These are phyloP conservation scores for Dromaius novaehollandiae DNA, from an alignment of 2,113 vertebrate genomes.

Conservation along the genomic window DNA sequence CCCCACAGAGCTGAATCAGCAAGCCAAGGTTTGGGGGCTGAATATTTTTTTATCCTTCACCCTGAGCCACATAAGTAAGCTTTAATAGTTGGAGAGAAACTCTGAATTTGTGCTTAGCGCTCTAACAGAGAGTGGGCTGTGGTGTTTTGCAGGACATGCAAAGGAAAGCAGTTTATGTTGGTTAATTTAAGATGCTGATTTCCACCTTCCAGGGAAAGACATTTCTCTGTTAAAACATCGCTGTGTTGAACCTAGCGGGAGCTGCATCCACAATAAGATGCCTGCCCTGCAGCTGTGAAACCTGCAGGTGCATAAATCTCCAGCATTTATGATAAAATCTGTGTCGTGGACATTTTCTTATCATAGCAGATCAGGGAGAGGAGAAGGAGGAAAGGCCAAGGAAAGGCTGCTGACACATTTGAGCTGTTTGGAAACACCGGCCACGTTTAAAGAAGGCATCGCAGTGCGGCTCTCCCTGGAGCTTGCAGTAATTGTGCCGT, in stretches of 20 bases:
- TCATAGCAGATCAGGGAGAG: background rate
- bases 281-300: slow-evolving; percentile 60
- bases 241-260: background rate
- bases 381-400: background rate
- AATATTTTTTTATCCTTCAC: background rate
- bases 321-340: slow-evolving; percentile 18
- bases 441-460: slow-evolving; percentile 27
- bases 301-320: slow-evolving; percentile 51
- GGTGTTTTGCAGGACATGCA: background rate
- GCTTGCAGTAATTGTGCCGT: slow-evolving; percentile 50
- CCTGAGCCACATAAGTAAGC: background rate
- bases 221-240: background rate
- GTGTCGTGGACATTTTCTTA: background rate
- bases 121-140: accelerated
- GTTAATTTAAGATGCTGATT: slow-evolving; percentile 19
- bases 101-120: background rate
- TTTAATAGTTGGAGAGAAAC: background rate
- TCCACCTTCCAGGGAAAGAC: background rate
- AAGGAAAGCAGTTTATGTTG: background rate
- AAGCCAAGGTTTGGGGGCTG: background rate
- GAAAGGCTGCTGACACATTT: slow-evolving; percentile 21
- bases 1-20: slow-evolving; percentile 36
- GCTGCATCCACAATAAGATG: background rate
- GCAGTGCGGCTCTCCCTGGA: background rate
- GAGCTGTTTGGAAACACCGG: slow-evolving; percentile 19